Evolutionary conservation across 2,113 vertebrate species (phyloP).

Genomic region (Plecotus auritus): DNA sequence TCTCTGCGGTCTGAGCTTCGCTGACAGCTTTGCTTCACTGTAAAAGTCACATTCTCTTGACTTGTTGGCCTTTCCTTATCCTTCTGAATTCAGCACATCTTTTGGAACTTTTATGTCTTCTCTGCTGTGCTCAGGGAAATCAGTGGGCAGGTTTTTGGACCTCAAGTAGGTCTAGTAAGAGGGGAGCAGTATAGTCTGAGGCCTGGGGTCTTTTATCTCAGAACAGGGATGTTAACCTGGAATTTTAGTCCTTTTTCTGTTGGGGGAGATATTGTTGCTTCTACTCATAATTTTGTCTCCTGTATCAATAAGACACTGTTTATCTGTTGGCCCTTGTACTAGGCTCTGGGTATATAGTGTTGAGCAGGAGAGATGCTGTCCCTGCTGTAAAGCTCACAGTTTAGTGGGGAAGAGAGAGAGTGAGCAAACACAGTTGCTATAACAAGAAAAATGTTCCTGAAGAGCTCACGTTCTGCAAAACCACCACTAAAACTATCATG

Average conservation of each 20-base stretch:
- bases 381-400: neutral
- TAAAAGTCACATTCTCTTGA: neutral
- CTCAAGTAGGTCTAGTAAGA: neutral
- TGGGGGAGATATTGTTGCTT: neutral
- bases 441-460: neutral
- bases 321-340: neutral
- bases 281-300: neutral
- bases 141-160: neutral
- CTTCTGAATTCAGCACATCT: neutral
- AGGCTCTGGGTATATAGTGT: neutral
- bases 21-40: neutral
- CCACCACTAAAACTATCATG: neutral
- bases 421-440: neutral
- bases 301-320: neutral
- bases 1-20: neutral
- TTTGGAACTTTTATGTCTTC: neutral
- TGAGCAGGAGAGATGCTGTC: neutral
- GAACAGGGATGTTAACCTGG: neutral
- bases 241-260: neutral
- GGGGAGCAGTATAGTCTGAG: neutral
- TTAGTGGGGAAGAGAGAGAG: neutral
- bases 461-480: neutral
- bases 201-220: neutral
- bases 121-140: neutral
- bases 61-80: neutral